Evolutionary conservation across 2,113 vertebrate genomes (phyloP).

Genomic region (Cepphus grylle): DNA sequence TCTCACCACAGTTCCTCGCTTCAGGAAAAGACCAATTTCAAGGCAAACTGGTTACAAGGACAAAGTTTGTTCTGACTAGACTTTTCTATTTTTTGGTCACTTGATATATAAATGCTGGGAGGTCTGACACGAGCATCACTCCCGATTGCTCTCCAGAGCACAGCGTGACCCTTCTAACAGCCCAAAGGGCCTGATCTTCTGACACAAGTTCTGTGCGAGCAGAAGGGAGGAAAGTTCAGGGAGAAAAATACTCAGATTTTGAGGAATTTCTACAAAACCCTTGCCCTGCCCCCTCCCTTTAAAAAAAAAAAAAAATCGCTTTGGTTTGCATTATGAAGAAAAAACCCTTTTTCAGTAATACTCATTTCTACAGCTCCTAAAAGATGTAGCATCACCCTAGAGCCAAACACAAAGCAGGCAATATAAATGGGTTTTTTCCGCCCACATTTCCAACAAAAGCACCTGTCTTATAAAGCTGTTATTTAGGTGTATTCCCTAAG

Average conservation of each 20-base stretch:
- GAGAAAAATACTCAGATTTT: not conserved
- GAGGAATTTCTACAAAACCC: not conserved
- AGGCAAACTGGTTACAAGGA: not conserved
- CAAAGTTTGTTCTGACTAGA: not conserved
- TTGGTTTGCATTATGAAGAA: not conserved
- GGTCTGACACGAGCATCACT: rapidly evolving
- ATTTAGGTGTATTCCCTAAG: not conserved
- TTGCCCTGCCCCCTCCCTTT: not conserved
- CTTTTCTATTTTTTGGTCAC: not conserved
- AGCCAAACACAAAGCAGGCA: not conserved
- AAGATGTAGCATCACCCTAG: not conserved
- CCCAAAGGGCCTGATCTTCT: not conserved
- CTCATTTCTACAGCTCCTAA: not conserved
- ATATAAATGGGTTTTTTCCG: not conserved
- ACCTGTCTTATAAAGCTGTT: not conserved
- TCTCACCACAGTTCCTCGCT: not conserved
- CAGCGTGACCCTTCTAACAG: not conserved
- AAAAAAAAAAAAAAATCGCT: not conserved
- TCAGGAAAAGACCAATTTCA: not conserved
- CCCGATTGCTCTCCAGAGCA: not conserved
- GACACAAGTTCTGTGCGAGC: not conserved
- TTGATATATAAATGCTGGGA: not conserved
- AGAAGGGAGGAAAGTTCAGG: not conserved
- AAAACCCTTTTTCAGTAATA: not conserved
- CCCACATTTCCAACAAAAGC: not conserved